Conservation (phyloP, 2,888 invertebrate species). For the Tinea semifulvella region DNA sequence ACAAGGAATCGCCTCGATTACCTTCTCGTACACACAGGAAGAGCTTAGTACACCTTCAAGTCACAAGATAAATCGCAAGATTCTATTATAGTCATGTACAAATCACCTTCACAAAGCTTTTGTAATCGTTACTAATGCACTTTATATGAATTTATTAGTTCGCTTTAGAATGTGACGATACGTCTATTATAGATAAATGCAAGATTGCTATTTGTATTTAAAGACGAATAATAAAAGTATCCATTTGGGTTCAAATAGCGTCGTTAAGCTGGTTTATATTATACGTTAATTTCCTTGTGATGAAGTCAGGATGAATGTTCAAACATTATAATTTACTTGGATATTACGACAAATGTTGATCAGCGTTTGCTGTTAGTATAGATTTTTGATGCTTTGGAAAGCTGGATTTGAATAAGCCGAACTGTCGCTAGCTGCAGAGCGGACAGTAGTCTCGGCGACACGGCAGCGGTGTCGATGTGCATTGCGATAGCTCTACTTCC, state of each 20-base stretch:
- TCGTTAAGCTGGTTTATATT: no score
- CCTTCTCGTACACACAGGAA: slow-evolving; percentile 25
- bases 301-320: no score
- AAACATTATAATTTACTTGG: no score
- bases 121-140: background rate
- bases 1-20: slow-evolving; percentile 51
- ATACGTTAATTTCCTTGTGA: no score
- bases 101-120: slow-evolving; percentile 1
- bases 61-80: slow-evolving; percentile 2
- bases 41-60: slow-evolving; percentile 9
- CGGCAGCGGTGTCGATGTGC: slow-evolving; percentile 46
- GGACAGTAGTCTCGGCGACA: slow-evolving; percentile 1
- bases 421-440: slow-evolving; percentile 2
- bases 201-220: no score
- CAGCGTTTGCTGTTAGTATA: no score
- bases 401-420: background rate
- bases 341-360: no score
- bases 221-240: no score
- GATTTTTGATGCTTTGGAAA: background rate
- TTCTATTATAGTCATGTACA: slow-evolving; percentile 9
- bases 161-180: no score
- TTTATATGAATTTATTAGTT: no score
- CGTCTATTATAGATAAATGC: no score
- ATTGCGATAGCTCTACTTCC: slow-evolving; percentile 46
- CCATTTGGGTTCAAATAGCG: no score